phyloP scores from a whole-genome alignment of 2,888 invertebrate species.

The Salticus scenicus region DNA sequence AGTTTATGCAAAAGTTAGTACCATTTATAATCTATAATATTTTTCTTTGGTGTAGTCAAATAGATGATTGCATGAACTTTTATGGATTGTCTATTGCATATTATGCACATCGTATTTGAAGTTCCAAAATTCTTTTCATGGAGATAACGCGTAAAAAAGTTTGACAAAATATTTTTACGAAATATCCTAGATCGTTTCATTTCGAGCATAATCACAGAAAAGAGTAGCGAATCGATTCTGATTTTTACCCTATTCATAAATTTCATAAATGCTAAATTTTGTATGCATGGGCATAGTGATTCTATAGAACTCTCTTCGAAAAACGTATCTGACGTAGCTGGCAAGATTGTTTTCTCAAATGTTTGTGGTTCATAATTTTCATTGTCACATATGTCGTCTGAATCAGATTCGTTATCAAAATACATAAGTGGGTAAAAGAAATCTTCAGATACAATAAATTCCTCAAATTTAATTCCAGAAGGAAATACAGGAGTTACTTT shows the following conservation, averaged over 20 bases:
- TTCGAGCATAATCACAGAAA: conserved; percentile 42
- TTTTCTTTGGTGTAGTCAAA: conserved; percentile 19
- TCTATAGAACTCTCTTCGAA: not conserved
- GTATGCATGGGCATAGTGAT: not conserved
- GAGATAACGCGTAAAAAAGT: conserved; percentile 1
- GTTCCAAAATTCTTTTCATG: not conserved
- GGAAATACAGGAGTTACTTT: conserved; percentile 39
- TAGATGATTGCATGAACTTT: not conserved
- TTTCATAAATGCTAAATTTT: not conserved
- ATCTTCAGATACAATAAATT: conserved; percentile 34
- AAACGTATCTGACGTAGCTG: not conserved
- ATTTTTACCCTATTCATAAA: conserved; percentile 22
- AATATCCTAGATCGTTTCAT: conserved; percentile 41
- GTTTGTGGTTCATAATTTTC: too few species aligned
- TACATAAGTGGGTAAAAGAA: not conserved
- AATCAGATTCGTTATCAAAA: not conserved
- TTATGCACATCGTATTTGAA: not conserved
- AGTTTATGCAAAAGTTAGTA: too few species aligned
- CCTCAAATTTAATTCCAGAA: not conserved
- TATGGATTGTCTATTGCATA: conserved; percentile 21
- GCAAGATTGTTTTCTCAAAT: too few species aligned
- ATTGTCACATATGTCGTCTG: too few species aligned
- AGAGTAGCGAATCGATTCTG: conserved; percentile 38
- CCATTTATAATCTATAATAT: conserved; percentile 48
- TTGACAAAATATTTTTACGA: conserved; percentile 29